Conservation (phyloP, 2,113 vertebrate species). For the Tenrec ecaudatus region DNA sequence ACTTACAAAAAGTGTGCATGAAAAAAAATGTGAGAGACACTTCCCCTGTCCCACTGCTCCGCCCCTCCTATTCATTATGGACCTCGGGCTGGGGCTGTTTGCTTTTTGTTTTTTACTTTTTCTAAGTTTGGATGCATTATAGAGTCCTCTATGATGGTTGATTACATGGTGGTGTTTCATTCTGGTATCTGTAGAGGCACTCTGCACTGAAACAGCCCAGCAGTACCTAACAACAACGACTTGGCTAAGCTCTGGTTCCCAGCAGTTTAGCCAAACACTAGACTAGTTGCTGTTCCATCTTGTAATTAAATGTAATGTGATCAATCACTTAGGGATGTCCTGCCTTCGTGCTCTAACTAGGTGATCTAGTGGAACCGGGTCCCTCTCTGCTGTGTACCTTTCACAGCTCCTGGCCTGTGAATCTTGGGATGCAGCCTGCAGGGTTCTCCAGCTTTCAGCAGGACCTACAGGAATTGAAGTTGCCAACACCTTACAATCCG, state of each 20-base stretch:
- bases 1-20: background rate
- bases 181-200: no score
- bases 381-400: background rate
- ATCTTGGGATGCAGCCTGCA: background rate
- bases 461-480: background rate
- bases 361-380: background rate
- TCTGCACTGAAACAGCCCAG: no score
- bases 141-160: no score
- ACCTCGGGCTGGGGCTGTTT: no score
- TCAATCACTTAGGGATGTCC: background rate
- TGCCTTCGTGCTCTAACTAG: background rate
- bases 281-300: background rate
- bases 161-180: no score
- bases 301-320: background rate
- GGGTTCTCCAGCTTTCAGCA: background rate
- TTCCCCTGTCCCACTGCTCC: background rate
- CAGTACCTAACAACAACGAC: background rate
- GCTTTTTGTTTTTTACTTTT: background rate
- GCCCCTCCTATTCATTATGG: background rate
- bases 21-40: background rate
- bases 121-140: background rate
- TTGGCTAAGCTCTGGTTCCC: background rate
- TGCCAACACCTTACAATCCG: background rate
- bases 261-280: background rate
- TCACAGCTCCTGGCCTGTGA: background rate